Conservation (phyloP, 2,113 vertebrate genomes). For the Toxotes chatareus region DNA sequence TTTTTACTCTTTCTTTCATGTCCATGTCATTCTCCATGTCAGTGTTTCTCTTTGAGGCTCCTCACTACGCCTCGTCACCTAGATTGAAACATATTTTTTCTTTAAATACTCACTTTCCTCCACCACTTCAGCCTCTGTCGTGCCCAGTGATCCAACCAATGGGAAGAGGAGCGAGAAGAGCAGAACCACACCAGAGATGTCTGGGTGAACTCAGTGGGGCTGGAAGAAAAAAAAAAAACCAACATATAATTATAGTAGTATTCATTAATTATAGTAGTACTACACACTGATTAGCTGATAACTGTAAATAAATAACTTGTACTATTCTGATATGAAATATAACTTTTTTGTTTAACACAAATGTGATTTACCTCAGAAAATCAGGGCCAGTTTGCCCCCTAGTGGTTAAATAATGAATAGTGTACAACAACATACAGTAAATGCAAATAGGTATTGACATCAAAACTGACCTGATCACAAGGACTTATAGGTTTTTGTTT, state of each 20-base stretch:
- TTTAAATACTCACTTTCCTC: constrained; percentile 88
- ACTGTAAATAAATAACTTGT: background rate
- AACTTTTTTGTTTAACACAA: background rate
- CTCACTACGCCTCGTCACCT: too few relatives aligned
- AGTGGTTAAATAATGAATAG: background rate
- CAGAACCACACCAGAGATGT: constrained; percentile 95
- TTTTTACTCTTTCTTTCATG: too few relatives aligned
- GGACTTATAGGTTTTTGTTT: too few relatives aligned
- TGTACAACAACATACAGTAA: background rate
- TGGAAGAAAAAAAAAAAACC: constrained; percentile 68
- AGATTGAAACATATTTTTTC: background rate
- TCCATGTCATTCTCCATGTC: background rate
- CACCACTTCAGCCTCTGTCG: constrained; percentile 95
- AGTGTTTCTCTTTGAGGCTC: background rate
- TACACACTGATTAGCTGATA: background rate
- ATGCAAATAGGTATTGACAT: too few relatives aligned
- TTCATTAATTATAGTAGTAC: background rate
- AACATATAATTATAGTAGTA: background rate
- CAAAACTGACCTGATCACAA: too few relatives aligned
- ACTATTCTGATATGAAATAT: background rate
- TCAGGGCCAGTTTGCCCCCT: too few relatives aligned
- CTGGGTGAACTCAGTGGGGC: constrained; percentile 88
- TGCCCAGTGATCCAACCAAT: constrained; percentile 98
- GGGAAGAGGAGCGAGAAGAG: constrained; percentile 89
- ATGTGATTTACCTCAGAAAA: background rate